Percentiles rank a stretch among this genome's conserved stretches.
phyloP scores from a whole-genome alignment of 2,113 vertebrate species.

The Dendrocopos noguchii region DNA sequence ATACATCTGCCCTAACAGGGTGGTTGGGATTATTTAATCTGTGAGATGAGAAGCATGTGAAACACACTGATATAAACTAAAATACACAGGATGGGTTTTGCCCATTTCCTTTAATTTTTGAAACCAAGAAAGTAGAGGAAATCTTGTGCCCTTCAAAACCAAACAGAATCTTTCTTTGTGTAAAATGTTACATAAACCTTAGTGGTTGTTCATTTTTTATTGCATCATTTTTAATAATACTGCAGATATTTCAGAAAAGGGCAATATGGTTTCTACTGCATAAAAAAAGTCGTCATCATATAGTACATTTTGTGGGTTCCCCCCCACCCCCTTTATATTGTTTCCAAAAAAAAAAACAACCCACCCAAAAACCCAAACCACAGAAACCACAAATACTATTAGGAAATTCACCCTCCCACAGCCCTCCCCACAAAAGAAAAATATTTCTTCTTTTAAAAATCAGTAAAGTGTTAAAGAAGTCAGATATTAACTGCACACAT shows the following conservation, averaged over 20 bases:
- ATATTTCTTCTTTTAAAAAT: constrained; percentile 49
- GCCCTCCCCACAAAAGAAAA: constrained; percentile 51
- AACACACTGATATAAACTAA: neutral
- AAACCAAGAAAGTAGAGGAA: constrained; percentile 86
- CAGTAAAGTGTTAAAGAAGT: constrained; percentile 77
- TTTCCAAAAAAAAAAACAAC: neutral
- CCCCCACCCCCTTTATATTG: neutral
- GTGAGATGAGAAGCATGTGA: neutral
- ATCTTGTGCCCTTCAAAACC: constrained; percentile 79
- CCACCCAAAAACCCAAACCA: neutral
- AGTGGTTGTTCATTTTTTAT: constrained; percentile 27
- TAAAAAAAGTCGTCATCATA: constrained; percentile 84
- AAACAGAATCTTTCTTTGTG: constrained; percentile 77
- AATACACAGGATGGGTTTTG: constrained; percentile 18
- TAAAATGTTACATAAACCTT: constrained; percentile 80
- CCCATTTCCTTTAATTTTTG: constrained; percentile 86
- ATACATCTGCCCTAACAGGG: neutral
- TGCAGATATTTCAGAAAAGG: constrained; percentile 82
- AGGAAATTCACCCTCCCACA: constrained; percentile 67
- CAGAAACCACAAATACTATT: constrained; percentile 64
- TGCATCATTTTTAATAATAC: constrained; percentile 80
- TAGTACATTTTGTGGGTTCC: neutral
- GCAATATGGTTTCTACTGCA: constrained; percentile 79
- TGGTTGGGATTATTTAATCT: neutral
- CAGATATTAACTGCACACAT: constrained; percentile 72